Percentiles rank a stretch among this genome's conserved stretches.
Evolutionary conservation across 2,797 vertebrate species (phyloP).

Genomic region (Alosa sapidissima): DNA sequence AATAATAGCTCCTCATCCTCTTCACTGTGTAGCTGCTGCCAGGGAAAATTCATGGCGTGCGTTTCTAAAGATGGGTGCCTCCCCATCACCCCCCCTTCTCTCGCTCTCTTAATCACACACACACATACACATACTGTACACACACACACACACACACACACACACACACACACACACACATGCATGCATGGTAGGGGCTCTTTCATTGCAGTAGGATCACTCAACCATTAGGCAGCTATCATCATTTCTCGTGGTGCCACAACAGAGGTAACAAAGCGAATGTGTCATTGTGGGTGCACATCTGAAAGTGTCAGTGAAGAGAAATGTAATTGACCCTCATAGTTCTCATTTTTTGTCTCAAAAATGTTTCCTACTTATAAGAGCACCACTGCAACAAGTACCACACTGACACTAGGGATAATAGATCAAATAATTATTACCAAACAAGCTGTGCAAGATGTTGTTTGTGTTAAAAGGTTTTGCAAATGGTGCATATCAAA

Average conservation of each 20-base stretch:
- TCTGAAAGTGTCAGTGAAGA: background rate
- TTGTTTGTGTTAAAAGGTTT: background rate
- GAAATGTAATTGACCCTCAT: background rate
- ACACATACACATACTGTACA: background rate
- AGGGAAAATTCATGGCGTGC: background rate
- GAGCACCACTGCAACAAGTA: background rate
- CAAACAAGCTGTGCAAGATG: background rate
- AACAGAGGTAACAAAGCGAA: background rate
- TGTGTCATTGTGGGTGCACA: background rate
- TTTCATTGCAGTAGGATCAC: background rate
- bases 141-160: constrained; percentile 4
- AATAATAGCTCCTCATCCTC: background rate
- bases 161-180: constrained; percentile 5
- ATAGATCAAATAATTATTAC: background rate
- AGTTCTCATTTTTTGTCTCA: background rate
- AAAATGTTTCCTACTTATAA: background rate
- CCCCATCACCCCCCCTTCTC: background rate
- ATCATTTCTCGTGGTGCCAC: background rate
- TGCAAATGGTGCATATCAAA: constrained; percentile 9
- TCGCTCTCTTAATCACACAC: background rate
- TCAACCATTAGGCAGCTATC: background rate
- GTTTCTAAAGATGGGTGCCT: background rate
- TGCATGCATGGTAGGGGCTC: background rate
- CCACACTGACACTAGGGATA: background rate
- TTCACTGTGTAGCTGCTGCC: background rate